Evolutionary conservation across 2,113 vertebrate species (phyloP), one percentile per base, ranked within the genome.

Genomic region (Bufo bufo): DNA sequence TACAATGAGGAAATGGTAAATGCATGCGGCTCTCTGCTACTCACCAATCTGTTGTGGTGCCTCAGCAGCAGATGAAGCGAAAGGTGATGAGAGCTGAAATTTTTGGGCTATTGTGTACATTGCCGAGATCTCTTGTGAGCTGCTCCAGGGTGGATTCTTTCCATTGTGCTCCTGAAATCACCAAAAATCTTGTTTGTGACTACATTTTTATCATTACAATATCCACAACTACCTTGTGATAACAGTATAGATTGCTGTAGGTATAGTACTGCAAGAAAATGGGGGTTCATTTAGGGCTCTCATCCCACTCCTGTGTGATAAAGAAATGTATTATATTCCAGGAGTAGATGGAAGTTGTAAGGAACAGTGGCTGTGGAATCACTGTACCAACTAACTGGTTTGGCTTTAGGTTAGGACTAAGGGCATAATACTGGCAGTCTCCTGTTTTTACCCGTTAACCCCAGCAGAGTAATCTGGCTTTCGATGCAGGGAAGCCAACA

Each of bases 21-120:
- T 72, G 69, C 16, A 7, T 16, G 71, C 19, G 71, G 16, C 4
- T 58, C 50, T 78, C 14, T 69, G 5, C 8, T 65, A 74, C 79
- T 88, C 75, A 92, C 91, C 69, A 11, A 88, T 84, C 61, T 71
- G 78, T 19, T 1, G 10, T 8, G 6, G 52, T 23, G 89, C 85
- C 85, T 93, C 92, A 50, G 95, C 77, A 10, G 89, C 90, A 11
- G 91, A 92, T 0, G 92, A 93, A 45, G 94, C 94, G 86, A 94
- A 94, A 94, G 2, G 92, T 94, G 90, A 90, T 43, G 14, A 96
- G 90, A 87, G 94, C 93, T 23, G 91, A 92, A 91, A 95, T 85
- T 23, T 93, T 92, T 56, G 88, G 77, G 2, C 91, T 88, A 10
- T 90, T 75, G 0, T 94, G 91, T 50, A 93, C 75, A 88, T 90